Base-by-base conservation (phyloP, 2,797 vertebrate genomes). In the Xiphorhynchus erythropygius region DNA sequence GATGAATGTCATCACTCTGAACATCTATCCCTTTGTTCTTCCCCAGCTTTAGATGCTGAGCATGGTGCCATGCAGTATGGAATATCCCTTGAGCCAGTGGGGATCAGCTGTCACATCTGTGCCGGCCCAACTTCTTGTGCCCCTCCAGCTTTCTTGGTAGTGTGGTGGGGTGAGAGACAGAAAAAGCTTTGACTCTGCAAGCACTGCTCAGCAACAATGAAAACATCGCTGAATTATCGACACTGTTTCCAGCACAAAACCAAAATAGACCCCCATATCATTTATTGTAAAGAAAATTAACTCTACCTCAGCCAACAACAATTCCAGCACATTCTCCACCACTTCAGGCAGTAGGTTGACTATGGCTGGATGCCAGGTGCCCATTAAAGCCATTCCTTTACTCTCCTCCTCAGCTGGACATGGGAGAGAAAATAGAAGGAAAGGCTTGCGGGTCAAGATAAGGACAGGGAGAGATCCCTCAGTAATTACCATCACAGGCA, bases 151-250 rank as follows among this genome's bases (percentile, higher is more conserved):
- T 76, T 50, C 17, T 18, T 50, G 9, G 37, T 13, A 9, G 7
- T 0, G 0, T 0, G 0, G 9, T 0, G 1, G 9, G 11, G 9
- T 50, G 28, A 56, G 76, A 46, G 35, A 55, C n/a, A 44, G 49
- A 46, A 55, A 56, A 32, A 23, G 8, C 27, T 49, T 63, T 44
- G 64, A 44, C 11, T 55, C 27, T 56, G 13, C n/a, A 63, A 63
- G 35, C 16, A 50, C 56, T 76, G 49, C 19, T 63, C 37, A 77
- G 18, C 42, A 44, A 15, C 30, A 70, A 70, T 7, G 27, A 44
- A 33, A 63, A 22, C 5, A 30, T 44, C 37, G 23, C 17, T 25
- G 13, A 70, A 50, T 44, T 56, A 57, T 44, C 5, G 5, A 44
- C 6, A 9, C 23, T 50, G 14, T 52, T 77, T 56, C 37, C 17